Evolutionary conservation across 1,140 invertebrate species (phyloP), one percentile per base, ranked within the genome.

Genomic region (Hesperophylax magnus): DNA sequence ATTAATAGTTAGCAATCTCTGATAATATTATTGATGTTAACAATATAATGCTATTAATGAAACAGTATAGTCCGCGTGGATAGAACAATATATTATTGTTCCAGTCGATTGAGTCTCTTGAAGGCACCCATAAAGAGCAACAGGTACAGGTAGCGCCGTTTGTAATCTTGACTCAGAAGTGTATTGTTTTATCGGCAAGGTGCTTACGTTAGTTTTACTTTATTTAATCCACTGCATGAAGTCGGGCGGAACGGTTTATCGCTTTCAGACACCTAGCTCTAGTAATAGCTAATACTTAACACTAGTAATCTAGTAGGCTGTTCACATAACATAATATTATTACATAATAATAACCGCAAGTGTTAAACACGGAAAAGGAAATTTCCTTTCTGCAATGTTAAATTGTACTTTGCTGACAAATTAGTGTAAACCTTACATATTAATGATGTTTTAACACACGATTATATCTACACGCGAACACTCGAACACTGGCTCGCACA

Each of bases 211-310:
- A 65, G 61, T 67, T 31, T 67, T 31, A 31, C 31, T 22, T 67
- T 67, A 22, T 11, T 67, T 31, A 27, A 67, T 67, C 39, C 63
- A 67, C 31, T 15, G 27, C 31, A 17, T 67, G 27, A 39, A 24
- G 20, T 75, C 72, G 53, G 20, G 72, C 24, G 72, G 72, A 75
- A 75, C 72, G 72, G n/a, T 24, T 58, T 54, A 56, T 75, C 53
- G 54, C 53, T 24, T 75, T 52, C 52, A 18, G n/a, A 1, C 22
- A 53, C 27, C 34, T 53, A 6, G 34, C 7, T 18, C n/a, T 47
- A 4, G 58, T 61, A 24, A 24, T 61, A 61, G 18, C 18, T 24
- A 22, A 22, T 24, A 20, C 18, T 20, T 24, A 61, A 18, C 18
- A 11, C 58, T 20, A 15, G 58, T 22, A 22, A n/a, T 20, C n/a